Evolutionary conservation across 2,113 vertebrate species (phyloP).

Genomic region (Bufo bufo): DNA sequence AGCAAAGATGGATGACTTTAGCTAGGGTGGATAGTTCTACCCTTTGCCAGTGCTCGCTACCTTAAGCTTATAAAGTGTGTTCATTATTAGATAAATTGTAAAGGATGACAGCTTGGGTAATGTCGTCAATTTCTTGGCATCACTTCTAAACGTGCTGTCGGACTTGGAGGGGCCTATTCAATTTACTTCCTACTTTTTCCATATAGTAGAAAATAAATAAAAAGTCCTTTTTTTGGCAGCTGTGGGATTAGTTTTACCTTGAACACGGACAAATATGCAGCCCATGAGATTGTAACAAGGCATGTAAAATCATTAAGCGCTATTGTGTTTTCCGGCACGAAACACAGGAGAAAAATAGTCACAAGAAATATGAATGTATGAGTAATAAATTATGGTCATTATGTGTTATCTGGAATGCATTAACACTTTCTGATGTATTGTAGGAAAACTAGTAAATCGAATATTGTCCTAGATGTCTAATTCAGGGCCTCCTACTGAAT

Average conservation of each 20-base stretch:
- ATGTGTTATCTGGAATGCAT: not conserved
- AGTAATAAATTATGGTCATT: constrained; percentile 25
- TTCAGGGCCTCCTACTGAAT: not conserved
- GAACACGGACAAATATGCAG: constrained; percentile 37
- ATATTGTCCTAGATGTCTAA: not conserved
- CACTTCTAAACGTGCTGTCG: not conserved
- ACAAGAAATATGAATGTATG: constrained; percentile 2
- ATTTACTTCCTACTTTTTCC: constrained; percentile 11
- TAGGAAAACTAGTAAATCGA: not conserved
- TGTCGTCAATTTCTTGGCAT: constrained; percentile 31
- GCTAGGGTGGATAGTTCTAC: constrained; percentile 17
- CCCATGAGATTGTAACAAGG: constrained; percentile 25
- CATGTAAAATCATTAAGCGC: constrained; percentile 40
- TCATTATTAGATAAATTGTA: constrained; percentile 51
- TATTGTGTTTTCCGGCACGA: constrained; percentile 31
- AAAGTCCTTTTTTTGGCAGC: constrained; percentile 30
- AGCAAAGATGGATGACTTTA: constrained; percentile 36
- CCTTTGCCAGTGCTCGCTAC: not conserved
- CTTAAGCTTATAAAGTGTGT: constrained; percentile 32
- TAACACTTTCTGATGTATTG: constrained; percentile 10
- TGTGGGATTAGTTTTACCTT: constrained; percentile 36
- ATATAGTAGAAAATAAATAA: constrained; percentile 30
- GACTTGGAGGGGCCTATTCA: constrained; percentile 41
- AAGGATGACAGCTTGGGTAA: constrained; percentile 46
- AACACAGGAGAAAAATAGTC: constrained; percentile 5